Conservation (phyloP, 1,140 invertebrate genomes). For the Aphaenogaster rudis region DNA sequence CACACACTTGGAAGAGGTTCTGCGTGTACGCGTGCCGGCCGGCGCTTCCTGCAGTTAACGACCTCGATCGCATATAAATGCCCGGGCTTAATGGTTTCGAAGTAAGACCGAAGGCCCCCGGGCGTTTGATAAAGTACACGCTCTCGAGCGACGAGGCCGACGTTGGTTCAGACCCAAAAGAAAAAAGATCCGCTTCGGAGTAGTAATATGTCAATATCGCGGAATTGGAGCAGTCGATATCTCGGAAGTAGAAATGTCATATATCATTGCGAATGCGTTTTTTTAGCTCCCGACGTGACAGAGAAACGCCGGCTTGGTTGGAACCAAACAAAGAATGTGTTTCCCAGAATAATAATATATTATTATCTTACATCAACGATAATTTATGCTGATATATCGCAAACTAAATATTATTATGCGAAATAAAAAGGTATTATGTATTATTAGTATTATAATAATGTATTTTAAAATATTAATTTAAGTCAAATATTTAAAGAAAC, state of each 20-base stretch:
- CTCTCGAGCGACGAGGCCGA: constrained; percentile 43
- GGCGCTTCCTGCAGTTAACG: constrained; percentile 85
- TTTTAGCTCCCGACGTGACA: neutral
- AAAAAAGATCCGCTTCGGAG: neutral
- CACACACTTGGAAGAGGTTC: constrained; percentile 41
- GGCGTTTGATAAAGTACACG: constrained; percentile 68
- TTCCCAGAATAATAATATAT: neutral
- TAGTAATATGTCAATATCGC: constrained; percentile 50
- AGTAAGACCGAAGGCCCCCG: constrained; percentile 77
- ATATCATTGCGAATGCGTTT: constrained; percentile 20
- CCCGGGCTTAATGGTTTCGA: constrained; percentile 82
- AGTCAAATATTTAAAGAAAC: neutral
- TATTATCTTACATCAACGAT: neutral
- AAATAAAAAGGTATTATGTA: neutral
- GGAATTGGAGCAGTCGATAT: constrained; percentile 39
- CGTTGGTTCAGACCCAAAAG: neutral
- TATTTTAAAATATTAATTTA: neutral
- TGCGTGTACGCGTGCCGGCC: constrained; percentile 64
- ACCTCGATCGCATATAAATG: constrained; percentile 84
- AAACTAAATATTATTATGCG: neutral
- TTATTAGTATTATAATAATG: neutral
- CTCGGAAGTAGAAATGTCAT: constrained; percentile 3
- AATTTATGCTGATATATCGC: neutral
- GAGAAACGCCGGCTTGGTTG: neutral
- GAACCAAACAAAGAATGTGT: neutral